Percentiles rank a stretch among this genome's conserved stretches.
Evolutionary conservation across 2,888 invertebrate genomes (phyloP).

Genomic region (Cyclophora punctaria): DNA sequence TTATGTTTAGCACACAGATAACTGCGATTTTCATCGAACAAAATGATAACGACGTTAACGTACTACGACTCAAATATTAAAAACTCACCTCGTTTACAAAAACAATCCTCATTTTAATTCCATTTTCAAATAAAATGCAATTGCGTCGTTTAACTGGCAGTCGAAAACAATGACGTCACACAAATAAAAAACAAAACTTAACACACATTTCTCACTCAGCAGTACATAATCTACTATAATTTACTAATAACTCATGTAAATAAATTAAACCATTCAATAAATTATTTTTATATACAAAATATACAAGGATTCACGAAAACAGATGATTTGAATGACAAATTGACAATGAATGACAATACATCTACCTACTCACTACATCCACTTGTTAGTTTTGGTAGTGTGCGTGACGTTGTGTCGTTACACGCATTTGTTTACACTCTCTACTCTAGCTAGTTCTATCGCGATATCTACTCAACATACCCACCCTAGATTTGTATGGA

Average conservation of each 20-base stretch:
- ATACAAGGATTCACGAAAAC: conserved; percentile 62
- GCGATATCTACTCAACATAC: too few relatives aligned
- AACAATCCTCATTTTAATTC: conserved; percentile 67
- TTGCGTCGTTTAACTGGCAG: conserved; percentile 77
- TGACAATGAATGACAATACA: conserved; percentile 37
- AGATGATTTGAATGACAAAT: conserved; percentile 59
- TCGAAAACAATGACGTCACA: conserved; percentile 77
- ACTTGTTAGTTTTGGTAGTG: conserved; percentile 28
- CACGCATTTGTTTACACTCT: too few relatives aligned
- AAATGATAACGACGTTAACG: conserved; percentile 8
- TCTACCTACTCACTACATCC: conserved; percentile 9
- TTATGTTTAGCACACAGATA: conserved; percentile 30
- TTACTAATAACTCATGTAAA: conserved; percentile 35
- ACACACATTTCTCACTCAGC: conserved; percentile 46
- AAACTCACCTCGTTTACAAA: conserved; percentile 54
- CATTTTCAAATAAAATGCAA: conserved; percentile 70
- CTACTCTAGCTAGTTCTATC: too few relatives aligned
- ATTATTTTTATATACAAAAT: conserved; percentile 62
- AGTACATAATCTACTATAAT: conserved; percentile 33
- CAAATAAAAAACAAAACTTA: conserved; percentile 51
- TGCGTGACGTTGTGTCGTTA: conserved; percentile 14
- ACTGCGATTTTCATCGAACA: conserved; percentile 14
- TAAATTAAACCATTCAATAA: conserved; percentile 49
- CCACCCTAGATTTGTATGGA: too few relatives aligned
- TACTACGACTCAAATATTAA: conserved; percentile 26